These are phyloP conservation scores for Parotocinclus haroldoi DNA, from an alignment of 2,797 vertebrate species.

Conservation along the genomic window DNA sequence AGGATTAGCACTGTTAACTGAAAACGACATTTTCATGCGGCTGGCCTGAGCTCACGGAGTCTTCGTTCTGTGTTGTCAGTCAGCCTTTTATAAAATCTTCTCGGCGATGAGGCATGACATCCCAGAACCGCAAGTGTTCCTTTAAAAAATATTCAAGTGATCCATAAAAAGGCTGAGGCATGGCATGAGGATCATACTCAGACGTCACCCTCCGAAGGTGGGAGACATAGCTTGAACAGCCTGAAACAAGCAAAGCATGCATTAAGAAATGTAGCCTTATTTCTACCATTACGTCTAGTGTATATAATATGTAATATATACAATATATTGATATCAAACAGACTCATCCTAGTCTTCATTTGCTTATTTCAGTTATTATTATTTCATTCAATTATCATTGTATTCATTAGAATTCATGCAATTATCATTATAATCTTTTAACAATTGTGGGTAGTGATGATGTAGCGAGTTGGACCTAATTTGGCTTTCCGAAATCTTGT, in stretches of 20 bases:
- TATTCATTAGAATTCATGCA: too few species aligned
- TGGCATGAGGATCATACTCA: constrained; percentile 55
- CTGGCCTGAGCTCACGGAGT: neutral
- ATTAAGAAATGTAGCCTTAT: too few species aligned
- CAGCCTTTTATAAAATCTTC: constrained; percentile 9
- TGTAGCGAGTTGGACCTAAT: too few species aligned
- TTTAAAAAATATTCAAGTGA: constrained; percentile 1
- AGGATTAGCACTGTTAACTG: constrained; percentile 33
- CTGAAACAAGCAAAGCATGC: constrained; percentile 58
- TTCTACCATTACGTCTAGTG: too few species aligned
- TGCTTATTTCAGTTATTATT: too few species aligned
- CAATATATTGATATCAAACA: too few species aligned
- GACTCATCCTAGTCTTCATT: too few species aligned
- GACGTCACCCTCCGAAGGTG: constrained; percentile 88
- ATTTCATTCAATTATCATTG: too few species aligned
- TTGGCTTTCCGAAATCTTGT: too few species aligned
- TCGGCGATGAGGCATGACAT: constrained; percentile 18
- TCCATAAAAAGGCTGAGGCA: neutral
- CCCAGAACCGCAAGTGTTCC: constrained; percentile 24
- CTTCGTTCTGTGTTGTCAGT: neutral
- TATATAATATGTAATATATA: too few species aligned
- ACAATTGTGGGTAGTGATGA: too few species aligned
- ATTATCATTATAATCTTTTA: too few species aligned
- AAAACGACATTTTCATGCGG: neutral
- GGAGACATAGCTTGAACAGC: constrained; percentile 91